Evolutionary conservation across 2,113 vertebrate genomes (phyloP), one percentile per base, ranked within the genome.

Genomic region (Zonotrichia leucophrys): DNA sequence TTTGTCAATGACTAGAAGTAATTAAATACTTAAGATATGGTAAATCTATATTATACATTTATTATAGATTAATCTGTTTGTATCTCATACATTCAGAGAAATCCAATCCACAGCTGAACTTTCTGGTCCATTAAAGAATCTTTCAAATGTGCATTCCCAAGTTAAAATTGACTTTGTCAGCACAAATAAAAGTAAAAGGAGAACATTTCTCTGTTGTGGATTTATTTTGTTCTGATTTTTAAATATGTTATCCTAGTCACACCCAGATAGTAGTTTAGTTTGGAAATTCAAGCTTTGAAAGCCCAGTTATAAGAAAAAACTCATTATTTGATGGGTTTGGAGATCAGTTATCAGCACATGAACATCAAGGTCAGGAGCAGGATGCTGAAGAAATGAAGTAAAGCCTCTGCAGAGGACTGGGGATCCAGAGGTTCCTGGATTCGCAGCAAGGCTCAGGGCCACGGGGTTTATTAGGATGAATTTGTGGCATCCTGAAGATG

Each of bases 221-320:
- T 59, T 83, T 37, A 25, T 28, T 73, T 87, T 24, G 12, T 10
- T 41, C 22, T 12, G 11, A 28, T n/a, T 69, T 78, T 46, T 22
- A 20, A 53, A 50, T 62, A 81, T 0, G 0, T 35, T 58, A 24
- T 28, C 19, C 22, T 60, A 23, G 11, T 60, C 10, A 33, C 44
- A 76, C 44, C 17, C 60, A 46, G 15, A 30, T 3, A 69, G 23
- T 33, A 22, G 31, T 44, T 74, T 37, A 55, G 24, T 22, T 9
- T 73, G 33, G 53, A 76, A 64, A 73, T 56, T 39, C 28, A 72
- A 70, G 15, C 77, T 39, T 76, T 79, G 33, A 72, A 82, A 19
- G 50, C 28, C 31, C 23, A 52, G 7, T 33, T 68, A 5, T 74
- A 52, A 59, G 30, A 44, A 70, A 86, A 41, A 73, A 63, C 0